phyloP scores from a whole-genome alignment of 2,888 invertebrate species.

The Luperina nickerlii region DNA sequence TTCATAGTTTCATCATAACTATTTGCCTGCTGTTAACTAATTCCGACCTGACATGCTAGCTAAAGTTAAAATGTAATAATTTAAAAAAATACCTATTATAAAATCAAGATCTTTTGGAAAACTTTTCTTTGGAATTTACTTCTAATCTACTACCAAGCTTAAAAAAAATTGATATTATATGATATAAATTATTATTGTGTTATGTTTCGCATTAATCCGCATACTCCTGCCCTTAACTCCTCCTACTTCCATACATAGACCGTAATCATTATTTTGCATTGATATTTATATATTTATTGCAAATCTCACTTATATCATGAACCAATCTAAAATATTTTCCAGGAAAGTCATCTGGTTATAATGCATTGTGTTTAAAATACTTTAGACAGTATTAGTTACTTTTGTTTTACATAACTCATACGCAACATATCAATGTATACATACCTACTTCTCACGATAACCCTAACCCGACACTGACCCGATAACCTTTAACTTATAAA shows the following conservation, averaged over 20 bases:
- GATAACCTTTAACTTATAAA: constrained; percentile 31
- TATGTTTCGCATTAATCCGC: no score
- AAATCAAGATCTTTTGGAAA: background rate
- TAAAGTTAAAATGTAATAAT: background rate
- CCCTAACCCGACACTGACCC: background rate
- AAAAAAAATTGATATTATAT: background rate
- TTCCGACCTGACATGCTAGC: background rate
- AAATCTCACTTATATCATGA: background rate
- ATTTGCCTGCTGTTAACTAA: background rate
- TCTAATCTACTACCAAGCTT: background rate
- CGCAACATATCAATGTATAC: constrained; percentile 52
- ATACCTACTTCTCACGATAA: constrained; percentile 48
- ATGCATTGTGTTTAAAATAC: constrained; percentile 18
- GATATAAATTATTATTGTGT: background rate
- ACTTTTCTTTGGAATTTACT: background rate
- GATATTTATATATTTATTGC: background rate
- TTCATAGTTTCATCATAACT: background rate
- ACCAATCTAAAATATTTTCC: constrained; percentile 24
- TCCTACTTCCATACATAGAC: background rate
- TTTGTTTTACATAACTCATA: constrained; percentile 9
- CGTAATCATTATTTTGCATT: background rate
- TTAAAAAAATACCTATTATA: no score
- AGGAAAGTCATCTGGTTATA: background rate
- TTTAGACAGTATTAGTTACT: background rate
- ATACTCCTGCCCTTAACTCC: rapidly evolving